Evolutionary conservation across 2,797 vertebrate species (phyloP).

Genomic region (Pseudomugil gertrudae): DNA sequence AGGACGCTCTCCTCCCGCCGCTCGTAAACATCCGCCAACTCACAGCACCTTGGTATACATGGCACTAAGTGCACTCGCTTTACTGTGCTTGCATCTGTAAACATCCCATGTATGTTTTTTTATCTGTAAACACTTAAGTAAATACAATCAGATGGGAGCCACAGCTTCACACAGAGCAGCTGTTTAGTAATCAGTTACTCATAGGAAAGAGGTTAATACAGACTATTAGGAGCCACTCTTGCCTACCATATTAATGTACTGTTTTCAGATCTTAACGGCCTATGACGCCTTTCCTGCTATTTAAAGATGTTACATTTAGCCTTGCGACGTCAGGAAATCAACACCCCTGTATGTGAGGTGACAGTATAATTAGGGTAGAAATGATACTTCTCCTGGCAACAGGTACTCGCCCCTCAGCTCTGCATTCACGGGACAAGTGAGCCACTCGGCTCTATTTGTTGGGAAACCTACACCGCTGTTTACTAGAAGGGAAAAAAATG

Average conservation of each 20-base stretch:
- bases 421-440: constrained; percentile 13
- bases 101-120: not conserved
- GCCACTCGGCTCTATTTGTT: constrained; percentile 16
- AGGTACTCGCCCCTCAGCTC: constrained; percentile 13
- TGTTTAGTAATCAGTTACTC: constrained; percentile 45
- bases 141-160: constrained; percentile 32
- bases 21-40: constrained; percentile 50
- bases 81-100: constrained; percentile 7
- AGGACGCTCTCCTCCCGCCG: constrained; percentile 40
- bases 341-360: constrained; percentile 53
- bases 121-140: constrained; percentile 9
- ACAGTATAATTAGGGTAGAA: constrained; percentile 62
- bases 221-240: constrained; percentile 56
- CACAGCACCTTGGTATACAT: not conserved
- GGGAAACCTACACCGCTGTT: constrained; percentile 14
- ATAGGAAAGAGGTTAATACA: constrained; percentile 24
- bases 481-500: not conserved
- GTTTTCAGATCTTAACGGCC: constrained; percentile 32
- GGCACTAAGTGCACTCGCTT: not conserved
- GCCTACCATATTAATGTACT: constrained; percentile 30
- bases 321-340: constrained; percentile 58
- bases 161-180: not conserved
- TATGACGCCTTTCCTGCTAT: constrained; percentile 48
- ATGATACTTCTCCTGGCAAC: constrained; percentile 58
- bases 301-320: constrained; percentile 55